A percentile compares a stretch with the other conserved stretches of the same genome.
phyloP scores from a whole-genome alignment of 2,797 vertebrate species.

The Urophycis tenuis region DNA sequence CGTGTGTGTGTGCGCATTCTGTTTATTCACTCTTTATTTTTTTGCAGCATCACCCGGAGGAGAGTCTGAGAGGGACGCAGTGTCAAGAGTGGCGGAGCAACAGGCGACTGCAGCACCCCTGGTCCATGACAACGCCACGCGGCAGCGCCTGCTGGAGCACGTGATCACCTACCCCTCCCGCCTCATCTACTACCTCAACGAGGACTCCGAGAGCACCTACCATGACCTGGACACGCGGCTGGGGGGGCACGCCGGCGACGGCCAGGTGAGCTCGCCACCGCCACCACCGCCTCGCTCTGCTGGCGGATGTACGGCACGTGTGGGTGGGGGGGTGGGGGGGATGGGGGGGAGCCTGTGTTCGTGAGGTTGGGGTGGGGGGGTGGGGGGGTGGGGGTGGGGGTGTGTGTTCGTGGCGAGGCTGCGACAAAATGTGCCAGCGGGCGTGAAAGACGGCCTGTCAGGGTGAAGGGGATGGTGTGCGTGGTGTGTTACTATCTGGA shows the following conservation, averaged over 20 bases:
- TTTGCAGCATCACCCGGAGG: conserved; percentile 60
- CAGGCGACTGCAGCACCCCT: conserved; percentile 68
- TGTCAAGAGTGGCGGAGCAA: conserved; percentile 59
- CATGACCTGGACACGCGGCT: conserved; percentile 88
- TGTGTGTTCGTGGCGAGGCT: neutral
- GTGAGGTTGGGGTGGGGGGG: neutral
- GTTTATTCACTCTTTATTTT: conserved; percentile 12
- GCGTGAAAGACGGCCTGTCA: neutral
- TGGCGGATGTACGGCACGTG: neutral
- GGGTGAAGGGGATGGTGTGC: neutral
- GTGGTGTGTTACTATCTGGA: neutral
- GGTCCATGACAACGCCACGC: conserved; percentile 70
- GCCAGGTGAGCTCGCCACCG: conserved; percentile 82
- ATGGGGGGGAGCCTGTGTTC: neutral
- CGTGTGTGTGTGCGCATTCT: neutral
- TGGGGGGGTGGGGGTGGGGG: neutral
- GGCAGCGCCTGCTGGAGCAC: conserved; percentile 71
- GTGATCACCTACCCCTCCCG: conserved; percentile 90
- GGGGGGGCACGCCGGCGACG: conserved; percentile 79
- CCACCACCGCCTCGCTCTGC: no score
- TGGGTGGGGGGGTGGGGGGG: neutral
- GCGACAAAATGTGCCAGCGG: conserved; percentile 2
- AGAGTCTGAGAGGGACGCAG: conserved; percentile 65
- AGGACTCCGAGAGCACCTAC: conserved; percentile 89
- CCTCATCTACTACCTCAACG: conserved; percentile 92